Base-by-base conservation (phyloP, 2,113 vertebrate genomes). In the Pterocles orientalis region DNA sequence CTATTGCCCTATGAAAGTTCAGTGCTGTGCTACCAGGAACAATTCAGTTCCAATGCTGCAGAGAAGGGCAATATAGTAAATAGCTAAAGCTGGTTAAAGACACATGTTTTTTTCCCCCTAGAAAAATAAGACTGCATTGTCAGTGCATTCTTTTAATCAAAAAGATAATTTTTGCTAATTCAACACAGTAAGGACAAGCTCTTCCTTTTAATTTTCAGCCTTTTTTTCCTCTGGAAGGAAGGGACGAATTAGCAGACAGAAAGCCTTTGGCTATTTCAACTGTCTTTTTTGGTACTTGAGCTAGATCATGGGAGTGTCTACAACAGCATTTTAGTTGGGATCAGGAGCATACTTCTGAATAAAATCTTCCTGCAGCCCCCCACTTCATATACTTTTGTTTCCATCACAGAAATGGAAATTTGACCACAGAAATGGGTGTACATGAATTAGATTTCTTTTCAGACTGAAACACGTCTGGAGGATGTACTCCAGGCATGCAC, bases 1-100 rank as follows among this genome's bases (percentile, higher is more conserved):
- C 82, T 95, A 29, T 79, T 86, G 80, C 86, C 91, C 87, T 95
- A 7, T 94, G 84, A 84, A 97, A 95, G 90, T 92, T 91, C 86
- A 71, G 48, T 61, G 65, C 48, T 83, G 45, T 93, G 88, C 57
- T 93, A 90, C n/a, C 14, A 9, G 65, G 51, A 94, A 33, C 4
- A 1, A 81, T 64, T 90, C 64, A 6, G 61, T 86, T 94, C 64
- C 57, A 70, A 10, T 53, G n/a, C 77, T 83, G 65, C 86, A 91
- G 76, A 93, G 64, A 21, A 93, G 50, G 64, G 48, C 65, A 84
- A 84, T 68, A 91, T 5, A 84, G 69, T 69, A 94, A 92, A 94
- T 68, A 83, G 26, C 69, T 78, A 53, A 94, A 95, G 41, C 65
- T 75, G 51, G 69, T 78, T 90, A 48, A 96, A 90, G 92, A 68